These are phyloP conservation scores for Diglossa cyanea DNA, from an alignment of 2,797 vertebrate species.

Conservation along the genomic window DNA sequence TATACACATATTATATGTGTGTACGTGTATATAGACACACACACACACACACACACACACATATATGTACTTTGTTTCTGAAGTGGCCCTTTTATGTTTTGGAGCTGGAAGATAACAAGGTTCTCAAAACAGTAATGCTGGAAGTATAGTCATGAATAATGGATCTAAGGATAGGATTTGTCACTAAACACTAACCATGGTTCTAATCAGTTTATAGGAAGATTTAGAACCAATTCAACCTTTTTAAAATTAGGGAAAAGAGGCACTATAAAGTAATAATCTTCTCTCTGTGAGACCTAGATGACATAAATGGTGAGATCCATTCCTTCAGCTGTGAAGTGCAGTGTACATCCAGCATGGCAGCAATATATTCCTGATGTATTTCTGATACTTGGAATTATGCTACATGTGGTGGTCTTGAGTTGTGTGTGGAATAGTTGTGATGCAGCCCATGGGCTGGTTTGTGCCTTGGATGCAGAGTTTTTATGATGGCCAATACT, in stretches of 20 bases:
- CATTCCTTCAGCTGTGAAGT: background rate
- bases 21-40: no score
- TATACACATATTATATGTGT: background rate
- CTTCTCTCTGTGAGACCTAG: background rate
- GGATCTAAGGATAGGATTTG: background rate
- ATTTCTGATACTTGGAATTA: constrained; percentile 47
- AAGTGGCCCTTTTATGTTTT: background rate
- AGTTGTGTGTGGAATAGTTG: constrained; percentile 42
- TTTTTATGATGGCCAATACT: constrained; percentile 79
- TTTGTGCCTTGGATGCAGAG: constrained; percentile 71
- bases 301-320: background rate
- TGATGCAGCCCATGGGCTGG: constrained; percentile 58
- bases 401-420: background rate
- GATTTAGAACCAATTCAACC: background rate
- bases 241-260: background rate
- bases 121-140: background rate
- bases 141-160: background rate
- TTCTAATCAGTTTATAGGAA: background rate
- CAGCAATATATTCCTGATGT: background rate
- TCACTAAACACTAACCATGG: background rate
- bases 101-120: background rate
- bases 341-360: background rate
- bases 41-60: accelerated
- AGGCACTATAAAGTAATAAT: background rate
- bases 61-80: background rate